Evolutionary conservation across 1,140 invertebrate species (phyloP), one percentile per base, ranked within the genome.

Genomic region (Aporrectodea caliginosa): DNA sequence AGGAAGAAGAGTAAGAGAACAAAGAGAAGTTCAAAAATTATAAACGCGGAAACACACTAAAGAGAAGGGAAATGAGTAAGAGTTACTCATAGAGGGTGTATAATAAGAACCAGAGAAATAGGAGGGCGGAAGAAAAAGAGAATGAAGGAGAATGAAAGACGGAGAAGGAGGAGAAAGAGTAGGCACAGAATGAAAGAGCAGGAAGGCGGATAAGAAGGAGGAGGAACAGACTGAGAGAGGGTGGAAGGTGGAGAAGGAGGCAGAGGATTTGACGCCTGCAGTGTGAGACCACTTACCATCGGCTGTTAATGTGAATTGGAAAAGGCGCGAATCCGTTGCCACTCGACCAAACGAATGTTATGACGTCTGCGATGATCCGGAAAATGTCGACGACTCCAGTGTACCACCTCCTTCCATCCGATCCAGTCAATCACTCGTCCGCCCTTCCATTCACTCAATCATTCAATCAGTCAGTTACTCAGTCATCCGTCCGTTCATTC

Each of bases 1-100:
- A n/a, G n/a, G n/a, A n/a, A n/a, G n/a, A n/a, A n/a, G n/a, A n/a
- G n/a, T n/a, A n/a, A n/a, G n/a, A n/a, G n/a, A n/a, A n/a, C n/a
- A n/a, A n/a, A n/a, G n/a, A n/a, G n/a, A n/a, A n/a, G n/a, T n/a
- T n/a, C n/a, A n/a, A n/a, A n/a, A n/a, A n/a, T n/a, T n/a, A n/a
- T n/a, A n/a, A n/a, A n/a, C n/a, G n/a, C n/a, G n/a, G n/a, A n/a
- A n/a, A n/a, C n/a, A n/a, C n/a, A n/a, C n/a, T n/a, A 78, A 6
- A 77, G 73, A 78, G 78, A 78, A 69, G 75, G 73, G 75, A 69
- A 78, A 69, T 77, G 69, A 73, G 71, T 77, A 69, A 78, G 73
- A 78, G 70, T 77, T 72, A 78, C 0, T 77, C 0, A 77, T 27
- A 76, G 1, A 78, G 70, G 75, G 72, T 77, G 77, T 1, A 43